phyloP scores from a whole-genome alignment of 92 coral and sea anemone species.

The Heliopora coerulea region DNA sequence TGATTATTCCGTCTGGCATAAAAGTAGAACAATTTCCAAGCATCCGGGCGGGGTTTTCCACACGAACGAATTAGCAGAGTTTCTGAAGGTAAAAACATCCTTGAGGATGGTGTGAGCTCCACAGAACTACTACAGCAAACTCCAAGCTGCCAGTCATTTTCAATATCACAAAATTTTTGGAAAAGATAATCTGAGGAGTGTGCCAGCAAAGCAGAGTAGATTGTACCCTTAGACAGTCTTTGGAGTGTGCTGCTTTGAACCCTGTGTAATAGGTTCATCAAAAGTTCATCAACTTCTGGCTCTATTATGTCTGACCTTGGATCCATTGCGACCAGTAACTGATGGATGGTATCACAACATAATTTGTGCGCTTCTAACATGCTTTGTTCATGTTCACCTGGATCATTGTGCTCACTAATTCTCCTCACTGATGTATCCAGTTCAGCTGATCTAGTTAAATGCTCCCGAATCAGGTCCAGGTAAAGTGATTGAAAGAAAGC shows the following conservation, averaged over 20 bases:
- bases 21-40: slow-evolving; percentile 76
- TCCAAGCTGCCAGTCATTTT: slow-evolving; percentile 65
- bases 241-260: slow-evolving; percentile 39
- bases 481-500: slow-evolving; percentile 68
- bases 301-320: slow-evolving; percentile 65
- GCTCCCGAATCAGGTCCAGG: slow-evolving; percentile 54
- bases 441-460: slow-evolving; percentile 11
- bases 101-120: slow-evolving; percentile 7
- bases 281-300: slow-evolving; percentile 57
- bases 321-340: slow-evolving; percentile 66
- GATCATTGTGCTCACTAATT: slow-evolving; percentile 1
- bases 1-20: slow-evolving; percentile 72
- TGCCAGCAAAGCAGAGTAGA: slow-evolving; percentile 74
- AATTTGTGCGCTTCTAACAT: slow-evolving; percentile 16
- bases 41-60: slow-evolving; percentile 58
- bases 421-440: slow-evolving; percentile 16
- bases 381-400: slow-evolving; percentile 6
- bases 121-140: slow-evolving; percentile 11
- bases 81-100: slow-evolving; percentile 40
- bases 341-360: slow-evolving; percentile 49
- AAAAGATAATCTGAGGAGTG: slow-evolving; percentile 63
- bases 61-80: slow-evolving; percentile 68
- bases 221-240: slow-evolving; percentile 58
- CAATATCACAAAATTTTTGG: slow-evolving; percentile 68
- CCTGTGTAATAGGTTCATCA: slow-evolving; percentile 58